Evolutionary conservation across 2,113 vertebrate genomes (phyloP), one percentile per base, ranked within the genome.

Genomic region (Pycnonotus jocosus): DNA sequence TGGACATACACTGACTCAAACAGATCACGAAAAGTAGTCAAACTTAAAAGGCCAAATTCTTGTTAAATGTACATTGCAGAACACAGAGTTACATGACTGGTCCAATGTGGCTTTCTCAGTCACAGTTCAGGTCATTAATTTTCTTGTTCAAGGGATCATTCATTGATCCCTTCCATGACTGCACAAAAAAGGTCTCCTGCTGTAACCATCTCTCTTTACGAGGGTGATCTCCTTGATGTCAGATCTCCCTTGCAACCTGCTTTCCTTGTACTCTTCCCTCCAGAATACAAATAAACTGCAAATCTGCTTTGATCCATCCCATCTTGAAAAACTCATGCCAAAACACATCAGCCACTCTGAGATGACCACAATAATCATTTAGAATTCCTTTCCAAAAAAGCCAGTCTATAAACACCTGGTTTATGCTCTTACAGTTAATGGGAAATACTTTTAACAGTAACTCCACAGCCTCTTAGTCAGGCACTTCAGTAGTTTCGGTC

Each of bases 11-110:
- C 15, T 53, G 20, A 33, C 11, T 48, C 31, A 50, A 88, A 71
- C 5, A 61, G 30, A 66, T 48, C 47, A 44, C 0, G 0, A 72
- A 71, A 80, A 83, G 15, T 0, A 66, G 22, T 24, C 35, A 47
- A 33, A 54, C 7, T 81, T 54, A 45, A 2, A 92, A 30, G 18
- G 21, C 30, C 42, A 69, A 27, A 30, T 60, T 89, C 37, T 53
- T 70, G n/a, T 40, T 40, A 71, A 58, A 64, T 19, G 17, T 14
- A 50, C 7, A 3, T 18, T 64, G 25, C 4, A 79, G 53, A 81
- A 25, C 31, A 44, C 1, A 37, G 12, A 9, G 35, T 64, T 85
- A 76, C 10, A 11, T 19, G 17, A 80, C 8, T 58, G 17, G 35
- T n/a, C 27, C 71, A 50, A 9, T 7, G 30, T 27, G 18, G 64